Conservation (phyloP, 2,797 vertebrate genomes). For the Pseudomugil gertrudae region DNA sequence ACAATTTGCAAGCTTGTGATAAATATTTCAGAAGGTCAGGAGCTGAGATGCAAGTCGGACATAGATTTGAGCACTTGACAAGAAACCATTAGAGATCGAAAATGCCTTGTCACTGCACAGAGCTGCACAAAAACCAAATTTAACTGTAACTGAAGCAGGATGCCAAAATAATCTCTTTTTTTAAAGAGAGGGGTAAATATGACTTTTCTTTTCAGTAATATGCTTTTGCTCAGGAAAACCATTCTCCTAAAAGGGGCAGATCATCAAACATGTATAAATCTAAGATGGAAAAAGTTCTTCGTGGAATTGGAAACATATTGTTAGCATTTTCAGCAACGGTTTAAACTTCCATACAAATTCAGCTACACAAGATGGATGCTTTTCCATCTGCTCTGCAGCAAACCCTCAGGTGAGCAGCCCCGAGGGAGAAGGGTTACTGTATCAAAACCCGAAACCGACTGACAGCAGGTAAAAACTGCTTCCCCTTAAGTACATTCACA, state of each 20-base stretch:
- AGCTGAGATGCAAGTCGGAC: constrained; percentile 65
- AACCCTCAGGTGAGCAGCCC: constrained; percentile 30
- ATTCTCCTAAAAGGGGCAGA: constrained; percentile 45
- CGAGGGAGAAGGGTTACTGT: constrained; percentile 44
- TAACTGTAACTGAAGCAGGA: constrained; percentile 23
- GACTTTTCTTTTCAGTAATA: constrained; percentile 19
- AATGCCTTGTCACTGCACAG: constrained; percentile 39
- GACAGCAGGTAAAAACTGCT: constrained; percentile 41
- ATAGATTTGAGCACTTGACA: constrained; percentile 60
- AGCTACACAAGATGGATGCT: constrained; percentile 48
- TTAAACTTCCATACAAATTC: constrained; percentile 41
- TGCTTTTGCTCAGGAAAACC: constrained; percentile 29
- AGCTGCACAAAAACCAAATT: constrained; percentile 26
- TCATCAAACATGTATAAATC: constrained; percentile 38
- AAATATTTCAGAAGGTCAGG: constrained; percentile 76
- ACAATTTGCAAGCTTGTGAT: constrained; percentile 70
- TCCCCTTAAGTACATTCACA: constrained; percentile 31
- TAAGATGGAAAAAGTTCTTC: constrained; percentile 35
- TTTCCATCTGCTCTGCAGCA: constrained; percentile 36
- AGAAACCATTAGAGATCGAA: constrained; percentile 61
- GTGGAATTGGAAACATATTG: constrained; percentile 39
- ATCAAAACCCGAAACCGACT: constrained; percentile 47
- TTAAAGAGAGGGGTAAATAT: constrained; percentile 15
- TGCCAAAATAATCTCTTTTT: background rate
- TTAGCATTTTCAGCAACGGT: constrained; percentile 18